Conservation (phyloP, 2,797 vertebrate species). For the Pogonophryne albipinna region DNA sequence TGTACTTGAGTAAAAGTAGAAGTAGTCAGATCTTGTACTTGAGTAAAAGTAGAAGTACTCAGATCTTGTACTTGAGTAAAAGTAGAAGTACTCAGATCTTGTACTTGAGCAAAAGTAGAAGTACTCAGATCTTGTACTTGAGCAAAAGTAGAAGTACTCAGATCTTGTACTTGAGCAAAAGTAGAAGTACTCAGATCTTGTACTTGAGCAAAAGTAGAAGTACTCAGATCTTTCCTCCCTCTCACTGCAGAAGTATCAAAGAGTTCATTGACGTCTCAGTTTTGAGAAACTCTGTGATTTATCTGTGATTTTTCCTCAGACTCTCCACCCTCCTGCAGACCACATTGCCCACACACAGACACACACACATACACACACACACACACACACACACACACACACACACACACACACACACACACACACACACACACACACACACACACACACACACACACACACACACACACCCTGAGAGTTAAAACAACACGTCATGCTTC, state of each 20-base stretch:
- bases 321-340: slow-evolving; percentile 53
- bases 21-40: too few relatives aligned
- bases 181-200: too few relatives aligned
- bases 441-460: slow-evolving; percentile 3
- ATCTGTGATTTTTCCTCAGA: slow-evolving; percentile 28
- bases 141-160: too few relatives aligned
- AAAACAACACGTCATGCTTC: slow-evolving; percentile 71
- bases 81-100: too few relatives aligned
- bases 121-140: too few relatives aligned
- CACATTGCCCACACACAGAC: slow-evolving; percentile 14
- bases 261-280: slow-evolving; percentile 73
- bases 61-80: too few relatives aligned
- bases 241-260: slow-evolving; percentile 67
- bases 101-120: too few relatives aligned
- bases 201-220: too few relatives aligned
- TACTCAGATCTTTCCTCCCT: background rate
- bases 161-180: too few relatives aligned
- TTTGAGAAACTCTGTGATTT: slow-evolving; percentile 60
- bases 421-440: background rate
- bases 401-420: too few relatives aligned
- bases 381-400: slow-evolving; percentile 20
- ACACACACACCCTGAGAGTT: slow-evolving; percentile 43
- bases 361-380: background rate
- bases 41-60: too few relatives aligned
- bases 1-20: too few relatives aligned